Base-by-base conservation (phyloP, 2,797 vertebrate species). In the Tauraco hartlaubi region DNA sequence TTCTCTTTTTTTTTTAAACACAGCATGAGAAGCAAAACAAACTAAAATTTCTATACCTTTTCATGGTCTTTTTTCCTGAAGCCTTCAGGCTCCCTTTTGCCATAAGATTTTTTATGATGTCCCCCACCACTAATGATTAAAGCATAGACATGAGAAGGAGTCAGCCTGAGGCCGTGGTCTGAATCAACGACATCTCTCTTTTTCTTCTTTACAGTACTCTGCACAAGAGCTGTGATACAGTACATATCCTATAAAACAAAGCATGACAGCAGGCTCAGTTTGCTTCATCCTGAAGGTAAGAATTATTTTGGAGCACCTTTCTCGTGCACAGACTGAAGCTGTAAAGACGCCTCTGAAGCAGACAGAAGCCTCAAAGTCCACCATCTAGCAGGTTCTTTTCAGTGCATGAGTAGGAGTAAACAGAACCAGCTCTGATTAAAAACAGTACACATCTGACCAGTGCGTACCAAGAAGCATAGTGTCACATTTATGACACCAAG, bases 171-270 rank as follows among this genome's bases (percentile, higher is more conserved):
- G 41, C 81, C 85, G 44, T 28, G n/a, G 74, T 66, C 94, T 81
- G 97, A 89, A 89, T 96, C 91, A 83, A 43, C 37, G 37, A 41
- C 13, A 14, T 43, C 52, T 95, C 75, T 94, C 39, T 91, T 66
- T 63, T 74, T 95, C 73, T 91, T 79, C 68, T 96, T 90, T 55
- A 81, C 64, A 55, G 88, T 77, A 79, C 93, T 90, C 89, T 35
- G 44, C 37, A 75, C 48, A 54, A 95, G 84, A 88, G 68, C 78
- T 92, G 94, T 55, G 66, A 90, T 29, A 64, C 58, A 85, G 49
- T 64, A 55, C 5, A 78, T 48, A 79, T 79, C 69, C 82, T 90
- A 31, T 33, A 94, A 92, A 94, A 74, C n/a, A 59, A 95, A 77
- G 22, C 5, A 10, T 51, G 79, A 29, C 17, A 39, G 39, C 55